A percentile compares a stretch with the other conserved stretches of the same genome.
phyloP scores from a whole-genome alignment of 2,888 invertebrate species.

The Drosophila prostipennis region DNA sequence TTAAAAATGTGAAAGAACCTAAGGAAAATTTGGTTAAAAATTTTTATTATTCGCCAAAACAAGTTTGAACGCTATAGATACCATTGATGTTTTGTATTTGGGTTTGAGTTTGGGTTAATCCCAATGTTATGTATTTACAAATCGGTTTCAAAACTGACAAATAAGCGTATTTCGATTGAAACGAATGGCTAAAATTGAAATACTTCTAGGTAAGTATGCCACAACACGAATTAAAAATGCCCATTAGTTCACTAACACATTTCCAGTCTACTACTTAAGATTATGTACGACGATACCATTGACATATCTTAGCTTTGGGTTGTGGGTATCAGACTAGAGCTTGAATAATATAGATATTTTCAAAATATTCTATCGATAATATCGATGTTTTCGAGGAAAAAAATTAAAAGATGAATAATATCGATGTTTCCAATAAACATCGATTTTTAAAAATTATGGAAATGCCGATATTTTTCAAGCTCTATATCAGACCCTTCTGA shows the following conservation, averaged over 20 bases:
- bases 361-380: no score
- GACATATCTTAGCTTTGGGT: neutral
- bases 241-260: conserved; percentile 70
- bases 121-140: conserved; percentile 33
- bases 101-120: conserved; percentile 14
- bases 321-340: no score
- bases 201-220: conserved; percentile 46
- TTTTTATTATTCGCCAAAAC: conserved; percentile 28
- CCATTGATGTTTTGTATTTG: conserved; percentile 22
- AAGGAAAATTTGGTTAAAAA: conserved; percentile 19
- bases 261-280: conserved; percentile 61
- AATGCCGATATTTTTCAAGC: no score
- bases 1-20: conserved; percentile 1
- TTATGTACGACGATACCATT: conserved; percentile 15
- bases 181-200: conserved; percentile 52
- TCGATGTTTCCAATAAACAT: no score
- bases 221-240: conserved; percentile 62
- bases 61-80: conserved; percentile 28
- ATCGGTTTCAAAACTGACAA: conserved; percentile 42
- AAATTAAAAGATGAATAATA: no score
- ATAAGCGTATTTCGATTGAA: conserved; percentile 47
- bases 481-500: no score
- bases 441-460: no score
- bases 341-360: no score
- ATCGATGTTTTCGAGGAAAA: no score